Base-by-base conservation (phyloP, 2,888 invertebrate genomes). In the Matsumyia berberina region DNA sequence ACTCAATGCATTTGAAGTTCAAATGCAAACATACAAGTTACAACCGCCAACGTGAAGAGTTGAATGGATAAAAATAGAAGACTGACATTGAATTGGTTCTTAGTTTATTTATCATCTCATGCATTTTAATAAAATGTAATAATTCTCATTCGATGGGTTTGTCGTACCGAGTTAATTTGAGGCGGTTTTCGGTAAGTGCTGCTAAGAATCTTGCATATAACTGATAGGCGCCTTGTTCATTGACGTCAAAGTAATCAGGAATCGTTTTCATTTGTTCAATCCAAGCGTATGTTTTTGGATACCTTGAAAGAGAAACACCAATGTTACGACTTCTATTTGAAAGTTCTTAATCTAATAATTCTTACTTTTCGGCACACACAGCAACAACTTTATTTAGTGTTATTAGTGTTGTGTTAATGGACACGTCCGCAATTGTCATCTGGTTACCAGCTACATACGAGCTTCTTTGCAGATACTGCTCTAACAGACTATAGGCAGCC, bases 351-450 rank as follows among this genome's bases (percentile, higher is more conserved):
- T 29, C 6, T 6, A 39, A 17, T 8, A 31, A 8, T 44, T 39
- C 8, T 8, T 73, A 87, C 87, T 70, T 70, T 31, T 17, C 44
- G 33, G 57, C 73, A 31, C 90, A 88, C 44, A 89, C 86, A 19
- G 88, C 86, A 31, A 90, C 88, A 11, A 90, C 53, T 60, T 89
- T 87, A 58, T 89, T 87, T n/a, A 89, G 66, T 2, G 89, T 87
- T 11, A 90, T 88, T 1, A 90, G 67, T 0, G 89, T 88, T 3
- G 92, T 89, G 24, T 92, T 89, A 64, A 92, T 88, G 6, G 90
- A 89, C 35, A 92, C 88, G 87, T 93, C 93, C 3, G 93, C 93
- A 12, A 88, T 72, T 6, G 81, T 87, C 66, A 88, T 58, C 5
- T 73, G 15, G 12, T 87, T 80, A 11, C 88, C 87, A 8, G 85